Evolutionary conservation across 2,888 invertebrate genomes (phyloP), one percentile per base, ranked within the genome.

Genomic region (Himalopsyche japonica): DNA sequence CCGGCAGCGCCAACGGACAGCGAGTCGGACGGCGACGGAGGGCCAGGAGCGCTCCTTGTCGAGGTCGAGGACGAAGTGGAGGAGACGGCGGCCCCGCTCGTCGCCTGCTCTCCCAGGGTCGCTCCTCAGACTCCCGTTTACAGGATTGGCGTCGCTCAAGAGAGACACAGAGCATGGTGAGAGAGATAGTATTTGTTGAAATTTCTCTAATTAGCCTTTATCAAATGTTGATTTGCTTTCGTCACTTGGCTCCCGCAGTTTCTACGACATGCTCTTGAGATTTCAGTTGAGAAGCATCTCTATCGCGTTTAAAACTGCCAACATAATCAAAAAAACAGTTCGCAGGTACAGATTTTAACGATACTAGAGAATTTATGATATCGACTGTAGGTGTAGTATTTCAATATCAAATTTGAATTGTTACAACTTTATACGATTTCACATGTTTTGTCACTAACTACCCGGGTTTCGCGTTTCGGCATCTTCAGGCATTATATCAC

Each of bases 31-130:
- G 89, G 90, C 10, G 89, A 89, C 0, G 90, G 93, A 80, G 93
- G 94, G 70, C 95, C 96, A 0, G 95, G 95, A 87, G 96, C 96
- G 0, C 93, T 96, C 0, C 93, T 96, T 84, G 96, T 96, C 0
- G 96, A 96, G 89, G 95, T 97, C 4, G 96, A 96, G 89, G 96
- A 95, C 87, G 95, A 96, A 82, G 95, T 95, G 82, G 94, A 95
- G 77, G 96, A 96, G 90, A 96, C 96, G 0, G 96, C 96, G 0
- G 95, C 95, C 8, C 95, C 95, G 0, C 90, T 96, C 82, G 91
- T 94, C 79, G 94, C 95, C 0, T 93, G 94, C 5, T 93, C 94
- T 20, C 94, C 94, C 0, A 90, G 94, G 4, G 92, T 92, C 82
- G 93, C 92, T 47, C 94, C 94, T 48, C 95, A 96, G 88, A 95